Evolutionary conservation across 2,113 vertebrate species (phyloP).

Genomic region (Odobenus rosmarus): DNA sequence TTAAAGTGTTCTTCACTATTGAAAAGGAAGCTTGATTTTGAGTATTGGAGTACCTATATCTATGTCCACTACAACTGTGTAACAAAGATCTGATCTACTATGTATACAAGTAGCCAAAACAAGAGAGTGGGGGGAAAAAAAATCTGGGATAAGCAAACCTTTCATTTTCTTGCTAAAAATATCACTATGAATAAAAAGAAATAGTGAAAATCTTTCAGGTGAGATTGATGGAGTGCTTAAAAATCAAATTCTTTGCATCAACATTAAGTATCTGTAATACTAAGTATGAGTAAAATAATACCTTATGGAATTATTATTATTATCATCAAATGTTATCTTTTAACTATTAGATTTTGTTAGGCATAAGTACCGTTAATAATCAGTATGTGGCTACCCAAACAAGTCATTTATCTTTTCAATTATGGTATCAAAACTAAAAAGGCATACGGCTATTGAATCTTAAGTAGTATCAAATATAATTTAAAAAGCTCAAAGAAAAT

Average conservation of each 20-base stretch:
- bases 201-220: neutral
- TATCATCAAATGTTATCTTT: constrained; percentile 12
- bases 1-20: neutral
- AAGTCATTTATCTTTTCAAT: constrained; percentile 6
- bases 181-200: neutral
- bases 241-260: neutral
- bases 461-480: constrained; percentile 3
- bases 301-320: neutral
- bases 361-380: neutral
- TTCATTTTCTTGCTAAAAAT: neutral
- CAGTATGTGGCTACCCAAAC: neutral
- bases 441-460: neutral
- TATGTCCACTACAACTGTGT: neutral
- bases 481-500: neutral
- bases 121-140: neutral
- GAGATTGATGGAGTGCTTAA: neutral
- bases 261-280: neutral
- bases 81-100: neutral
- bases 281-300: neutral
- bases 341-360: neutral
- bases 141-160: neutral
- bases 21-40: neutral
- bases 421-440: constrained; percentile 16
- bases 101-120: neutral
- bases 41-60: neutral